phyloP scores from a whole-genome alignment of 2,888 invertebrate genomes.

The Zygothrica quintamaculata region DNA sequence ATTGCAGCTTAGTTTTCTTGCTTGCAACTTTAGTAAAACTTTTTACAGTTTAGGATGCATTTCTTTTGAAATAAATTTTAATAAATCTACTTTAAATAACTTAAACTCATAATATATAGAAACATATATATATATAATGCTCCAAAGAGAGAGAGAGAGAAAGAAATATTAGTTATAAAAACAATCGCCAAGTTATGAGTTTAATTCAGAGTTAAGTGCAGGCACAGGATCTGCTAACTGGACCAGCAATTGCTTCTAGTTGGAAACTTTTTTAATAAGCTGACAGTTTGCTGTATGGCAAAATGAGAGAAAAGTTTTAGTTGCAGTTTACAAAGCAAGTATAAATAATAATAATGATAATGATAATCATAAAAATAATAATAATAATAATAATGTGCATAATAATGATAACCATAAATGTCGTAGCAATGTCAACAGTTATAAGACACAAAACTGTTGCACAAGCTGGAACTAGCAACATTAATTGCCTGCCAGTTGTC shows the following conservation, averaged over 20 bases:
- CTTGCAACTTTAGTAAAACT: too few relatives aligned
- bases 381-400: neutral
- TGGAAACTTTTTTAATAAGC: constrained; percentile 43
- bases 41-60: too few relatives aligned
- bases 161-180: constrained; percentile 1
- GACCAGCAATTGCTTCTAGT: neutral
- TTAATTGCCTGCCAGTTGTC: constrained; percentile 26
- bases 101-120: too few relatives aligned
- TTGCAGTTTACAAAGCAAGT: constrained; percentile 3
- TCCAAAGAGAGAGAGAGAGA: neutral
- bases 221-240: too few relatives aligned
- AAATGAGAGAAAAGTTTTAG: constrained; percentile 22
- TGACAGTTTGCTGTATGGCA: constrained; percentile 24
- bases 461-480: constrained; percentile 8
- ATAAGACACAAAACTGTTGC: constrained; percentile 9
- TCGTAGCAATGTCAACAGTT: constrained; percentile 16
- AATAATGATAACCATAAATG: constrained; percentile 33
- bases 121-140: too few relatives aligned
- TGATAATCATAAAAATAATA: neutral
- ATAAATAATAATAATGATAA: constrained; percentile 36
- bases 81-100: too few relatives aligned
- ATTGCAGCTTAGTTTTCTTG: too few relatives aligned
- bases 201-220: neutral
- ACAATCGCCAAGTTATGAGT: constrained; percentile 2
- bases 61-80: too few relatives aligned